Base-by-base conservation (phyloP, 1,140 invertebrate species). In the Atta cephalotes region DNA sequence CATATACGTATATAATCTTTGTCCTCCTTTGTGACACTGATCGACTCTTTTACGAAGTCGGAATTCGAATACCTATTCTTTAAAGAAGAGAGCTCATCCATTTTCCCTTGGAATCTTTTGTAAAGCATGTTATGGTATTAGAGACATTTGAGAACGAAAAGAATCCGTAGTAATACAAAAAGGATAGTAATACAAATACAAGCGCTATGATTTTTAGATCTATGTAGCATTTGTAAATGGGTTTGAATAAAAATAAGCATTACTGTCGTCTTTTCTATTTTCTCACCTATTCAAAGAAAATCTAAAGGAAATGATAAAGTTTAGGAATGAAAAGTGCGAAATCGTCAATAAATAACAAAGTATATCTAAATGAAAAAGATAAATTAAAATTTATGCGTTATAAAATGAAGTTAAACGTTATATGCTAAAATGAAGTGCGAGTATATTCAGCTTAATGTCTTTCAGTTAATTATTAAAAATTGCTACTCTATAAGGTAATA, bases 1-100 rank as follows among this genome's bases (percentile, higher is more conserved):
- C 12, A 68, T 66, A 71, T 12, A 39, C 35, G 35, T 39, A 39
- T 7, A 16, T 71, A 71, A 72, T 56, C n/a, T 53, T 53, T 53
- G 7, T 56, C 16, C 16, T 72, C 25, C 21, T 25, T 6, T 53
- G 7, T 51, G n/a, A 25, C 45, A 25, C 7, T 7, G n/a, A 39
- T 28, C 14, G 14, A 58, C 16, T 66, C 35, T 51, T 72, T 78
- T 21, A 62, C 4, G 4, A 49, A 49, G 12, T 70, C n/a, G n/a
- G 16, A 60, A 77, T 77, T 77, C 18, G 14, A 28, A 72, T 39
- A 39, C 35, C 35, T 51, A 21, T 25, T 5, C 16, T 71, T 35
- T 51, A 25, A 25, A 51, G 39, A 31, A 71, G 68, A 25, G 21
- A 10, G 25, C 45, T 18, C 28, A 35, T 65, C 9, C 9, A n/a